These are phyloP conservation scores for Bhutanitis thaidina DNA, from an alignment of 2,888 invertebrate genomes.

Conservation along the genomic window DNA sequence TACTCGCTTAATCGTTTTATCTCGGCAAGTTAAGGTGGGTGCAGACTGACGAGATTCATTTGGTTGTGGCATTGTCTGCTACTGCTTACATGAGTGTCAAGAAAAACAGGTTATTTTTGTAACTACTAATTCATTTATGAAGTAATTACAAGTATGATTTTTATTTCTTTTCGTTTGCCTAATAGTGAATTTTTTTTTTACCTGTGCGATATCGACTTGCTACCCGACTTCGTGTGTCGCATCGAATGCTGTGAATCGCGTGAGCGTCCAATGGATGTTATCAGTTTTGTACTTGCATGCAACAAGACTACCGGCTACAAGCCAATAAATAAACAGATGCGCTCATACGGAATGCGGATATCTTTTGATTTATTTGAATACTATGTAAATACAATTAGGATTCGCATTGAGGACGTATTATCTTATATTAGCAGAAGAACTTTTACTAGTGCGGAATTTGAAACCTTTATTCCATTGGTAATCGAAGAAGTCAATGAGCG, in stretches of 20 bases:
- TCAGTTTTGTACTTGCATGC: conserved; percentile 55
- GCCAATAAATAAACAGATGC: conserved; percentile 47
- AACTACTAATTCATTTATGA: no score
- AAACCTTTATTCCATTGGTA: no score
- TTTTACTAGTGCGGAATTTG: no score
- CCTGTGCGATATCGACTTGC: neutral
- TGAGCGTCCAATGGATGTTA: conserved; percentile 43
- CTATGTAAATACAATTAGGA: conserved; percentile 21
- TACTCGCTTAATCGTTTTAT: conserved; percentile 78
- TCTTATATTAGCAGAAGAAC: no score
- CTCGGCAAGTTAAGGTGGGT: conserved; percentile 57
- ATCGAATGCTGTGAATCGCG: conserved; percentile 44
- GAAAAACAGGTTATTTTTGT: no score
- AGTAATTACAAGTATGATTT: no score
- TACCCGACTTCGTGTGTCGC: conserved; percentile 23
- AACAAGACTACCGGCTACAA: conserved; percentile 45
- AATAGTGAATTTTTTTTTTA: no score
- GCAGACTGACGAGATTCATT: conserved; percentile 43
- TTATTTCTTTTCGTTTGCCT: no score
- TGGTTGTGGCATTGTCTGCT: conserved; percentile 8
- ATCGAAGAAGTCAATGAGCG: no score
- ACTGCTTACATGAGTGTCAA: no score
- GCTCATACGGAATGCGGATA: conserved; percentile 28
- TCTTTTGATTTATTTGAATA: conserved; percentile 36
- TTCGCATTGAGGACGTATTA: neutral